phyloP scores from a whole-genome alignment of 2,797 vertebrate genomes.

The Florisuga fusca region DNA sequence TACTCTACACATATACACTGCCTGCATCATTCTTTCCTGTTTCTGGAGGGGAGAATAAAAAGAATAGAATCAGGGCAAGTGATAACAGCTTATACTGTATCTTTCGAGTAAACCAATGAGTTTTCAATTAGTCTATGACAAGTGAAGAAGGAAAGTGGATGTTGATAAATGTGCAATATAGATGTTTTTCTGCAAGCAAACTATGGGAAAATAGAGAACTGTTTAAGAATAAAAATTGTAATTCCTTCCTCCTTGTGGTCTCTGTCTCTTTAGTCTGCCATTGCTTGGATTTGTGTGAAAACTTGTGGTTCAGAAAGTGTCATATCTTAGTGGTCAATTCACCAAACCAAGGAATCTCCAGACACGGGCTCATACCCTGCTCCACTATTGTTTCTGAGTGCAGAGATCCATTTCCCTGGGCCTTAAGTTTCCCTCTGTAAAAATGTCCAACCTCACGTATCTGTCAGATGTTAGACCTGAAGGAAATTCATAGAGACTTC shows the following conservation, averaged over 20 bases:
- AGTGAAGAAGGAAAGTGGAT: neutral
- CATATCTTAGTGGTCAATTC: neutral
- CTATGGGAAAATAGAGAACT: neutral
- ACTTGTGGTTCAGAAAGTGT: neutral
- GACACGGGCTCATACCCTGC: neutral
- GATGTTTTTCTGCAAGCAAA: neutral
- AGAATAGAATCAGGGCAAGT: neutral
- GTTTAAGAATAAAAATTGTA: too few relatives aligned
- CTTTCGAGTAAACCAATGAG: neutral
- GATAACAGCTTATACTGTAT: neutral
- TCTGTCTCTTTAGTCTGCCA: neutral
- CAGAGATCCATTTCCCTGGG: neutral
- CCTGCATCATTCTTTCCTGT: neutral
- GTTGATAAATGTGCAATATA: neutral
- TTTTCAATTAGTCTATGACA: neutral
- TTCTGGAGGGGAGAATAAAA: neutral
- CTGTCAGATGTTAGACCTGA: neutral
- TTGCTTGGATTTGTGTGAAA: neutral
- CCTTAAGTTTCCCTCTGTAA: neutral
- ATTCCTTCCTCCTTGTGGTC: neutral
- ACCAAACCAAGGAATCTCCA: neutral
- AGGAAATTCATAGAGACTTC: neutral
- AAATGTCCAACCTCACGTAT: neutral
- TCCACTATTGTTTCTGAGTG: neutral
- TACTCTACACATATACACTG: neutral